Conservation (phyloP, 2,113 vertebrate species). For the Oceanites oceanicus region DNA sequence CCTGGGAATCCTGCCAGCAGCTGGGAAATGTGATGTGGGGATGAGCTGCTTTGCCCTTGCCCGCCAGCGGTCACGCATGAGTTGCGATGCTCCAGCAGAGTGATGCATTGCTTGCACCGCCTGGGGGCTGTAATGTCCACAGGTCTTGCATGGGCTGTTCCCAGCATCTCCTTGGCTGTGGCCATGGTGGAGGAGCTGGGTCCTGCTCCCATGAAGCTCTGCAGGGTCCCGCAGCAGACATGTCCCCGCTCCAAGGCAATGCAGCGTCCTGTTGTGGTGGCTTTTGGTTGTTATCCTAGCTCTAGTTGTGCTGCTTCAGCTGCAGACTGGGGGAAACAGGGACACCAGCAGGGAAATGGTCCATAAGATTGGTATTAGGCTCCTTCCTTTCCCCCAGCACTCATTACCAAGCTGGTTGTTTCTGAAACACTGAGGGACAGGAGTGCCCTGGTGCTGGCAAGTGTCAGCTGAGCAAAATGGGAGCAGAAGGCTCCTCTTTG, state of each 20-base stretch:
- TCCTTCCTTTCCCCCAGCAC: not conserved
- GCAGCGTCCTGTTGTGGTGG: accelerated
- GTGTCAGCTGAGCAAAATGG: not conserved
- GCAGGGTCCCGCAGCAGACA: not conserved
- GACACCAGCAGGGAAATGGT: not conserved
- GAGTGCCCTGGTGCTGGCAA: not conserved
- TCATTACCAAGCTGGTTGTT: not conserved
- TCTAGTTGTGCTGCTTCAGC: not conserved
- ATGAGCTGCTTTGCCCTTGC: not conserved
- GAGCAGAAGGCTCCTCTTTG: not conserved
- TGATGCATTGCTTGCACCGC: not conserved
- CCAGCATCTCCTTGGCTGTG: not conserved
- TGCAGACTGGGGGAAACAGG: not conserved
- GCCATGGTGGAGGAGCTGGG: not conserved
- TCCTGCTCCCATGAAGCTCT: not conserved
- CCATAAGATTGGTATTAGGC: too few relatives aligned
- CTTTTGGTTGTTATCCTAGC: not conserved
- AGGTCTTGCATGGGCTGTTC: not conserved
- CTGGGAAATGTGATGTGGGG: not conserved
- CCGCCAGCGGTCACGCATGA: not conserved
- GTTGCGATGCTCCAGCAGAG: too few relatives aligned
- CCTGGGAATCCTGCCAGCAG: not conserved
- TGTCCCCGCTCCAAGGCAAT: not conserved
- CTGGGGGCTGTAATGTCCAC: too few relatives aligned
- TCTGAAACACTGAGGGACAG: not conserved